phyloP scores from a whole-genome alignment of 1,140 invertebrate genomes.

The Aricia agestis region DNA sequence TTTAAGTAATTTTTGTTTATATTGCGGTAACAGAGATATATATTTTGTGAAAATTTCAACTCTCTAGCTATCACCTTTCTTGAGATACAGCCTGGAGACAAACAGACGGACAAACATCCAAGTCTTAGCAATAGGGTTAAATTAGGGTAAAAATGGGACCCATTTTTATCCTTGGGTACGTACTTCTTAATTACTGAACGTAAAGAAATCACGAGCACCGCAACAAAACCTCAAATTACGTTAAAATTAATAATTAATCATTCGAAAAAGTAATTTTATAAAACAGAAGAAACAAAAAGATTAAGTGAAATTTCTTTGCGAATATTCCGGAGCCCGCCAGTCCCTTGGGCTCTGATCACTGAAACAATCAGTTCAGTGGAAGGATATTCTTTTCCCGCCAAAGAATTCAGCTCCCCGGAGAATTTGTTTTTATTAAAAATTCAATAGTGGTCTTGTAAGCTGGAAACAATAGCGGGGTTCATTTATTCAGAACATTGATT shows the following conservation, averaged over 20 bases:
- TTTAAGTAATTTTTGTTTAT: too few relatives aligned
- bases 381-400: slow-evolving; percentile 21
- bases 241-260: background rate
- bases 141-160: too few relatives aligned
- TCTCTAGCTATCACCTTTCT: too few relatives aligned
- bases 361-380: slow-evolving; percentile 23
- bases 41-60: too few relatives aligned
- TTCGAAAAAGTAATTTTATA: background rate
- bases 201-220: too few relatives aligned
- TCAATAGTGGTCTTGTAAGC: slow-evolving; percentile 7
- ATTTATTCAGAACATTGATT: slow-evolving; percentile 4
- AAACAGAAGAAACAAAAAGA: slow-evolving; percentile 22
- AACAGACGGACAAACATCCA: too few relatives aligned
- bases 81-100: too few relatives aligned
- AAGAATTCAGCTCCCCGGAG: slow-evolving; percentile 15
- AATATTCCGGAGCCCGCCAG: slow-evolving; percentile 18
- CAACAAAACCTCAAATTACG: background rate
- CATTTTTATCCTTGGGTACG: too few relatives aligned
- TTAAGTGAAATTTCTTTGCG: slow-evolving; percentile 17
- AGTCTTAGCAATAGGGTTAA: too few relatives aligned
- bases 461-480: background rate
- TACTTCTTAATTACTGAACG: too few relatives aligned
- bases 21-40: too few relatives aligned
- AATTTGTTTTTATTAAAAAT: slow-evolving; percentile 21
- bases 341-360: slow-evolving; percentile 20